Base-by-base conservation (phyloP, 2,888 invertebrate species). In the Sphaeridia pumilis region DNA sequence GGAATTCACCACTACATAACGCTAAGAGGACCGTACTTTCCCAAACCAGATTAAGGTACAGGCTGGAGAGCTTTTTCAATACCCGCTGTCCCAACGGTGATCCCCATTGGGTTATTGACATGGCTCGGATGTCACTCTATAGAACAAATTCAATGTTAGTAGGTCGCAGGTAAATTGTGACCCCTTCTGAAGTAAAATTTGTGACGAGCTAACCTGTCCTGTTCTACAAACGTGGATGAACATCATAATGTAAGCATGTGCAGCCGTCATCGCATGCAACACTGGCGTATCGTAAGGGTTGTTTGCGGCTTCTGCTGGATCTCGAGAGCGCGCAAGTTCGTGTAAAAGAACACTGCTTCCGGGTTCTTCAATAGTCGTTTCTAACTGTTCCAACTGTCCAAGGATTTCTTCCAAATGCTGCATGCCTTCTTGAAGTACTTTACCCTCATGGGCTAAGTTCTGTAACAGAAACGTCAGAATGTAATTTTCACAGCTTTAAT, bases 201-300 rank as follows among this genome's bases (percentile, higher is more conserved):
- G 14, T 41, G 31, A 7, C 7, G 14, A 12, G 56, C 66, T 61
- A 65, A 74, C 74, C 71, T 84, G 85, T 12, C 82, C 81, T 34
- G 85, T 84, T 27, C 85, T 78, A 64, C 86, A 87, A 3, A 87
- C 81, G 67, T 85, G 83, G 2, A 84, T 83, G 66, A 87, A 81
- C 84, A 87, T 86, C 45, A 83, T 79, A n/a, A 87, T 82, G 68
- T 85, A 84, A 25, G 86, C 84, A 67, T 87, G 86, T 2, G 83
- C 84, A 20, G 85, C 82, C 45, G 83, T 80, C 78, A 87, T 82
- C 1, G 81, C 79, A 68, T 87, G 87, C 31, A 87, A 71, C 5
- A 87, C 71, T 0, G 87, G 87, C 1, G 86, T 86, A 20, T 82
- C 79, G 4, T 76, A 75, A 2, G 81, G 79, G 60, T 78, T 81